Conservation (phyloP, 2,888 invertebrate species). For the Drosophila neoperkinsi region DNA sequence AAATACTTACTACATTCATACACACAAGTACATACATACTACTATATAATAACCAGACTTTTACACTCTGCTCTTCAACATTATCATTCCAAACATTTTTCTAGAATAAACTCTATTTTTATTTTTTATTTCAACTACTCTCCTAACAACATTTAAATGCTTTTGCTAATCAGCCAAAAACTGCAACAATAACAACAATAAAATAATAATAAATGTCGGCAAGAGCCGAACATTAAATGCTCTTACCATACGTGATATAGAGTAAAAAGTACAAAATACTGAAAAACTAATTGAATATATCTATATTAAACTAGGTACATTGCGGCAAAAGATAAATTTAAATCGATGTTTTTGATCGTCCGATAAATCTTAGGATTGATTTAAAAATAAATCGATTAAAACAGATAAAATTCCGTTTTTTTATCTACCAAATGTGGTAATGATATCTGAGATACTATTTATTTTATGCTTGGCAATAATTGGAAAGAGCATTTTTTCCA, state of each 20-base stretch:
- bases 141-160: constrained; percentile 50
- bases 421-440: not conserved
- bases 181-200: constrained; percentile 30
- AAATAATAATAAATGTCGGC: constrained; percentile 32
- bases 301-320: not conserved
- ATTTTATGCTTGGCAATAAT: not conserved
- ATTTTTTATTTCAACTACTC: constrained; percentile 55
- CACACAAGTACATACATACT: constrained; percentile 28
- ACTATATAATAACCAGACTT: constrained; percentile 55
- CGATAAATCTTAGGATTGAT: constrained; percentile 1
- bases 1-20: constrained; percentile 23
- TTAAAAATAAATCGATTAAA: not conserved
- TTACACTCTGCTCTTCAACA: constrained; percentile 47
- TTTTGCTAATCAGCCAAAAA: constrained; percentile 54
- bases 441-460: not conserved
- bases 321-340: not conserved
- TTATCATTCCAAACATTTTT: constrained; percentile 47
- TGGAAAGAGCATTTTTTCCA: constrained; percentile 44
- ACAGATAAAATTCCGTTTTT: not conserved
- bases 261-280: not conserved
- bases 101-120: constrained; percentile 45
- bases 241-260: constrained; percentile 31
- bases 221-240: constrained; percentile 37
- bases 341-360: not conserved
- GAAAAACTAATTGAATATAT: not conserved